Base-by-base conservation (phyloP, 2,888 invertebrate genomes). In the Mongoloraphidia duomilia region DNA sequence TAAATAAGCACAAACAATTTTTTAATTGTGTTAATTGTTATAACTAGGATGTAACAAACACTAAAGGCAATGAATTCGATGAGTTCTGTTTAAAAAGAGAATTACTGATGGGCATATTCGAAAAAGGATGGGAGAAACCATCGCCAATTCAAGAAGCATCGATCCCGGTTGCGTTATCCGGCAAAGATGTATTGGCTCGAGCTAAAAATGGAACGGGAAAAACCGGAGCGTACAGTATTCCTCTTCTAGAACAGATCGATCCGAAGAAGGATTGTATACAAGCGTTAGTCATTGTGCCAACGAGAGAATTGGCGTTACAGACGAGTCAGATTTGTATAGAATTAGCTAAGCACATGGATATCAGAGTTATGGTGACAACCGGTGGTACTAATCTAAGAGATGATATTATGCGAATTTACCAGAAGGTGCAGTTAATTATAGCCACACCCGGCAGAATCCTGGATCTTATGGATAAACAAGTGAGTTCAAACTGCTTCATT, bases 291-390 rank as follows among this genome's bases (percentile, higher is more conserved):
- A 90, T 99, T 69, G 97, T 98, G 65, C 98, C 98, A 56, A 98
- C 98, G 53, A 78, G 98, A 73, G 98, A 98, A 75, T 75, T 98
- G 70, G 98, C 98, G 55, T 78, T 97, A 62, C 98, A 98, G 72
- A 98, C 97, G 65, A 95, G 96, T 75, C 97, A 97, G 76, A 98
- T 98, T 67, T 95, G 97, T 73, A 96, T 96, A 69, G 97, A 98
- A 71, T 77, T 98, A 63, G 89, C 95, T 57, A 97, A 97, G 72
- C 96, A 98, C 71, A 81, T 96, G 75, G 86, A 91, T 66, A 84
- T 94, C 63, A 89, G 95, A 69, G 92, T 96, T 58, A 98, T 98
- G 98, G 98, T 98, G 55, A 97, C 97, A 61, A 98, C 98, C 58
- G 98, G 98, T 66, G 98, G 98, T 61, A 98, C 97, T 59, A 88